phyloP scores from a whole-genome alignment of 2,113 vertebrate genomes.

The Cyprinodon variegatus region DNA sequence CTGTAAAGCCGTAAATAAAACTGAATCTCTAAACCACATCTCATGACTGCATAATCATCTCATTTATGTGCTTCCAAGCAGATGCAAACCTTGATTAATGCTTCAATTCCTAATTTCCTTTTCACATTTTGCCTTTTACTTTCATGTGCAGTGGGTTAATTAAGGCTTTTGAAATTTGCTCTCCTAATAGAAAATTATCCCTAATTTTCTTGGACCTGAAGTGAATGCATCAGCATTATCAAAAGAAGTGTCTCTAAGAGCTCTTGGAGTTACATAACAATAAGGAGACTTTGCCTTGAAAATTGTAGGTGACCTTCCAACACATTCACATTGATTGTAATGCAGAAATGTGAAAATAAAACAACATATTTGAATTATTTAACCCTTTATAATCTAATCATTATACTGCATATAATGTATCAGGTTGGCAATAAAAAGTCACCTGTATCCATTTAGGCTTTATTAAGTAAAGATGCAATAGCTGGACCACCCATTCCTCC shows the following conservation, averaged over 20 bases:
- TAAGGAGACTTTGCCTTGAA: neutral
- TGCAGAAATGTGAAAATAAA: neutral
- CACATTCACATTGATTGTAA: neutral
- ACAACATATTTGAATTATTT: neutral
- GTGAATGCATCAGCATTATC: neutral
- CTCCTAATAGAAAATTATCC: neutral
- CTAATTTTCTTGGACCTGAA: neutral
- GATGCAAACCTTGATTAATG: neutral
- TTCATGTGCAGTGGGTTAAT: slow-evolving; percentile 4
- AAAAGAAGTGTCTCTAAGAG: neutral
- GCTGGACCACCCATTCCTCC: neutral
- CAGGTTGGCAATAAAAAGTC: neutral
- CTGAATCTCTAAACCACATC: slow-evolving; percentile 35
- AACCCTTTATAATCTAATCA: too few species aligned
- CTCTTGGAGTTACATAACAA: neutral
- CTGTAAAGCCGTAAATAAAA: slow-evolving; percentile 38
- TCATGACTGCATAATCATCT: slow-evolving; percentile 5
- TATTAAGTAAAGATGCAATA: neutral
- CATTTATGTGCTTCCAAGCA: slow-evolving; percentile 6
- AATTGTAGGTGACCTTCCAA: neutral
- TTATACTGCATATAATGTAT: too few species aligned
- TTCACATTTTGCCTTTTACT: slow-evolving; percentile 3
- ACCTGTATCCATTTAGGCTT: neutral
- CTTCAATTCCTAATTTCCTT: neutral
- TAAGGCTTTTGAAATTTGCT: neutral